Evolutionary conservation across 1,140 invertebrate species (phyloP).

Genomic region (Sarcophaga peregrina): DNA sequence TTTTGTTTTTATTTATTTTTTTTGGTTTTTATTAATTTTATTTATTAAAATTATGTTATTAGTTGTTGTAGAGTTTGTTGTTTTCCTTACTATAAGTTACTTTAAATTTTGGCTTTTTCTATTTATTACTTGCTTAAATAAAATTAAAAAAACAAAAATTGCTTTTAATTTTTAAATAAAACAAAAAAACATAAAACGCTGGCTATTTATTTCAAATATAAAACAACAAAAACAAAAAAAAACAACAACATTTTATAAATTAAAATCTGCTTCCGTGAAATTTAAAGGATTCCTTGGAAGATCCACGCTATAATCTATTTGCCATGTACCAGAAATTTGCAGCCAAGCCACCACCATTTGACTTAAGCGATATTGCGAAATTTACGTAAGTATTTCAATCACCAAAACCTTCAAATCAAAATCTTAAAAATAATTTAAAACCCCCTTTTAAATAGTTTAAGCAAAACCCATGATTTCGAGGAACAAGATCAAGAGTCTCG

Average conservation of each 20-base stretch:
- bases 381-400: slow-evolving; percentile 58
- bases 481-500: slow-evolving; percentile 73
- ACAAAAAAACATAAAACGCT: slow-evolving; percentile 36
- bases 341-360: slow-evolving; percentile 58
- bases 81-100: not conserved
- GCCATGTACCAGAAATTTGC: slow-evolving; percentile 66
- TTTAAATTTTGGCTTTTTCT: slow-evolving; percentile 9
- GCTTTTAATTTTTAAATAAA: slow-evolving; percentile 36
- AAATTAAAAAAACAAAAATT: slow-evolving; percentile 34
- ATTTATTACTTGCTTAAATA: slow-evolving; percentile 7
- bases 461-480: slow-evolving; percentile 58
- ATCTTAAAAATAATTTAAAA: too few relatives aligned
- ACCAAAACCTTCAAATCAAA: not conserved
- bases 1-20: not conserved
- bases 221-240: slow-evolving; percentile 47
- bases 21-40: not conserved
- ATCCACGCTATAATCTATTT: slow-evolving; percentile 64
- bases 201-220: slow-evolving; percentile 39
- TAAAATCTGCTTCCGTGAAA: not conserved
- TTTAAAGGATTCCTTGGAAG: slow-evolving; percentile 61
- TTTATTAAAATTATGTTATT: slow-evolving; percentile 18
- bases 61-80: slow-evolving; percentile 10
- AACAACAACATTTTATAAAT: not conserved
- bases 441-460: slow-evolving; percentile 47
- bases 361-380: slow-evolving; percentile 64